phyloP scores from a whole-genome alignment of 2,888 invertebrate species.

The Stegophylla sp. region DNA sequence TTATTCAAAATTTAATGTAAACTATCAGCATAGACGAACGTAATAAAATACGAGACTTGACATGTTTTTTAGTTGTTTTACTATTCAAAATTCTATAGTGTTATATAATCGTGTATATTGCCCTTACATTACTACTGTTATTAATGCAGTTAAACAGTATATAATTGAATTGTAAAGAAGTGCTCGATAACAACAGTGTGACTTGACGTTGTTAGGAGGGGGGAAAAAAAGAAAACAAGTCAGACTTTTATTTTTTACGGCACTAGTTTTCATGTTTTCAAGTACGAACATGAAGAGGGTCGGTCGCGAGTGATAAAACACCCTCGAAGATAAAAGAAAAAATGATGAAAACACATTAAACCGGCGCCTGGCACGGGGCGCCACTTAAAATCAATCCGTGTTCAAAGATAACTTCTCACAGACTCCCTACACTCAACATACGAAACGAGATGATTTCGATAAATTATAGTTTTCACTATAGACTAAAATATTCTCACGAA shows the following conservation, averaged over 20 bases:
- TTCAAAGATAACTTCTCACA: slow-evolving; percentile 43
- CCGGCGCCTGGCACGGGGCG: slow-evolving; percentile 49
- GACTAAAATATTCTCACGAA: no score
- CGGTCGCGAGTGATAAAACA: slow-evolving; percentile 33
- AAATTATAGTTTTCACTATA: background rate
- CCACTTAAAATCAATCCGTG: slow-evolving; percentile 54
- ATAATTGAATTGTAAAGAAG: background rate
- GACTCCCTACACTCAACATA: slow-evolving; percentile 9
- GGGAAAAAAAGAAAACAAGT: slow-evolving; percentile 14
- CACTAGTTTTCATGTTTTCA: slow-evolving; percentile 23
- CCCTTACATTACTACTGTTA: background rate
- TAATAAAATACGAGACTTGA: slow-evolving; percentile 5
- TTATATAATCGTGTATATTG: background rate
- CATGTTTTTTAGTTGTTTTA: background rate
- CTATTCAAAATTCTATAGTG: background rate
- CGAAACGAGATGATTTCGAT: background rate
- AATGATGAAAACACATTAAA: slow-evolving; percentile 48
- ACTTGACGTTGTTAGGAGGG: background rate
- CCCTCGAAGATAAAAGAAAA: slow-evolving; percentile 22
- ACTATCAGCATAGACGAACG: no score
- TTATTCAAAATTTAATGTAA: no score
- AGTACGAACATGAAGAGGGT: slow-evolving; percentile 21
- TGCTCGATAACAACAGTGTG: background rate
- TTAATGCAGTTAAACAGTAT: background rate
- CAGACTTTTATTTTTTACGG: slow-evolving; percentile 9